Evolutionary conservation across 2,888 invertebrate genomes (phyloP).

Genomic region (Temnothorax rugatulus): DNA sequence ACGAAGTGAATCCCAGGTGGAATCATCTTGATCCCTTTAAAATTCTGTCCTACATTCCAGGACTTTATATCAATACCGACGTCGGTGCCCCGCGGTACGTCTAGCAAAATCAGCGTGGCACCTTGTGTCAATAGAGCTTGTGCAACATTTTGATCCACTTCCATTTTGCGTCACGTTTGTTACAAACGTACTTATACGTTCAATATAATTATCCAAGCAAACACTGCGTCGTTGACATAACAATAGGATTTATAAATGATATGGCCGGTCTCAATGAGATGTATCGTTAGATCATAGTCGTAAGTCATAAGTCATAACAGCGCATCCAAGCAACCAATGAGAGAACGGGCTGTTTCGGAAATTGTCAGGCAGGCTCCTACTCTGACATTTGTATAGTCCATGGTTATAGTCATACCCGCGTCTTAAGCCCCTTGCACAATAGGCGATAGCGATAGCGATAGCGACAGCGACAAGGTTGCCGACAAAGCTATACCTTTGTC

Average conservation of each 20-base stretch:
- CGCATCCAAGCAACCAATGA: too few relatives aligned
- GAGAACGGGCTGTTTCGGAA: too few relatives aligned
- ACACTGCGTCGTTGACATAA: not conserved
- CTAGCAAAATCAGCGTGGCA: constrained; percentile 94
- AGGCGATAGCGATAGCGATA: too few relatives aligned
- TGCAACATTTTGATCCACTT: constrained; percentile 93
- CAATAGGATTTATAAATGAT: not conserved
- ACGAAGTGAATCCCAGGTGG: constrained; percentile 98
- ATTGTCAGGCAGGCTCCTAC: too few relatives aligned
- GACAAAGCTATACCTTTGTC: too few relatives aligned
- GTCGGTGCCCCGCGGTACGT: constrained; percentile 96
- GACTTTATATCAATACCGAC: constrained; percentile 98
- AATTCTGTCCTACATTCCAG: constrained; percentile 97
- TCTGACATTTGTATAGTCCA: too few relatives aligned
- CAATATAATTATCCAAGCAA: not conserved
- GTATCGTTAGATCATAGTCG: too few relatives aligned
- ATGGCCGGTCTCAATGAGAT: too few relatives aligned
- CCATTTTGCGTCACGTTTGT: constrained; percentile 71
- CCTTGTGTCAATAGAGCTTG: constrained; percentile 92
- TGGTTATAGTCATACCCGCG: too few relatives aligned
- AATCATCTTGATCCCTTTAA: constrained; percentile 99
- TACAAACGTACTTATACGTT: not conserved
- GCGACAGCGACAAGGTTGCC: too few relatives aligned
- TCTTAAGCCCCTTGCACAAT: too few relatives aligned
- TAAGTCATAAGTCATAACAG: too few relatives aligned